phyloP scores from a whole-genome alignment of 2,888 invertebrate genomes.

The Rotaria magnacalcarata region DNA sequence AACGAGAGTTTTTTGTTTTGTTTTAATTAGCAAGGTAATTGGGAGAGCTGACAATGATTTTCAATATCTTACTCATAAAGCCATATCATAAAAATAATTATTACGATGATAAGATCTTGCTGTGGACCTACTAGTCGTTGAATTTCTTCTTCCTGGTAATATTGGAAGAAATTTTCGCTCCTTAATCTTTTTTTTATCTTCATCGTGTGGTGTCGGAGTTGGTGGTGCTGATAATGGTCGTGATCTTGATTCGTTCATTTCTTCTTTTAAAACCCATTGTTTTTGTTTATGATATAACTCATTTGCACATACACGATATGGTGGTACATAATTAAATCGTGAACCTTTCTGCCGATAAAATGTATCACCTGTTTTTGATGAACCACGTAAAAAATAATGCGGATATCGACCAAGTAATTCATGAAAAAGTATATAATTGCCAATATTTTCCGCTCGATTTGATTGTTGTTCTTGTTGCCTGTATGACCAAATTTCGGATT shows the following conservation, averaged over 20 bases:
- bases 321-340: not conserved
- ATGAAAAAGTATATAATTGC: not conserved
- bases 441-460: not conserved
- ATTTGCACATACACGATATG: conserved; percentile 10
- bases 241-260: no score
- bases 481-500: not conserved
- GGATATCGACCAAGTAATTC: not conserved
- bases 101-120: not conserved
- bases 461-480: not conserved
- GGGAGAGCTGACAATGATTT: no score
- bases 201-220: not conserved
- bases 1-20: not conserved
- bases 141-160: not conserved
- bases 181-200: not conserved
- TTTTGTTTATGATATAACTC: conserved; percentile 11
- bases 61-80: not conserved
- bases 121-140: not conserved
- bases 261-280: not conserved
- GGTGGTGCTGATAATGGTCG: not conserved
- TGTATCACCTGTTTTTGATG: not conserved
- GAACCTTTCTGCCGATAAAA: not conserved
- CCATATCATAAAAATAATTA: conserved; percentile 18
- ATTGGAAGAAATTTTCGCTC: not conserved
- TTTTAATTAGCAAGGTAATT: not conserved
- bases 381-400: not conserved